Evolutionary conservation across 2,888 invertebrate genomes (phyloP).

Genomic region (Schizotus pectinicornis): DNA sequence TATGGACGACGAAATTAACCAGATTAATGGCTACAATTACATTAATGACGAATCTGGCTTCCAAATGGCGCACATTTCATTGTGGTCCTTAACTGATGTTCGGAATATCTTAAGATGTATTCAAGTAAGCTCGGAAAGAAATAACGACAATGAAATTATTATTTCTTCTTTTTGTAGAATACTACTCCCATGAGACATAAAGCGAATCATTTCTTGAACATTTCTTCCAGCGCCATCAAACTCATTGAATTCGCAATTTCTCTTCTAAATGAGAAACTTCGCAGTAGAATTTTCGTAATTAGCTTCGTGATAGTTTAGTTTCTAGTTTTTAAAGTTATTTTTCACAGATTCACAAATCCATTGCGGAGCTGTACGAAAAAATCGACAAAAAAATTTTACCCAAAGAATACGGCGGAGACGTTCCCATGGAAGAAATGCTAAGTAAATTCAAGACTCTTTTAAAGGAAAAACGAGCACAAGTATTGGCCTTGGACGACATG

Average conservation of each 20-base stretch:
- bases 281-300: constrained; percentile 78
- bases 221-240: constrained; percentile 80
- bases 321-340: background rate
- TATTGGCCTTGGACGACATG: constrained; percentile 79
- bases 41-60: constrained; percentile 83
- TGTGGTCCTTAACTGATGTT: constrained; percentile 83
- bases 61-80: constrained; percentile 81
- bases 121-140: constrained; percentile 68
- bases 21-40: constrained; percentile 84
- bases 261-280: constrained; percentile 83
- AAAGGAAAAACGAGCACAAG: constrained; percentile 67
- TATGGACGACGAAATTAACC: constrained; percentile 84
- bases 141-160: too few relatives aligned
- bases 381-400: constrained; percentile 80
- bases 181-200: constrained; percentile 92
- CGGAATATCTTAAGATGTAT: constrained; percentile 79
- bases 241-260: constrained; percentile 84
- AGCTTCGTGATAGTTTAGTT: background rate
- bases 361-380: constrained; percentile 74
- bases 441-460: constrained; percentile 73
- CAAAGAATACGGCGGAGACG: constrained; percentile 86
- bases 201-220: constrained; percentile 84
- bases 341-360: constrained; percentile 73
- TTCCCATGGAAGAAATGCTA: constrained; percentile 82
- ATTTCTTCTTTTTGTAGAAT: constrained; percentile 65